phyloP scores from a whole-genome alignment of 2,113 vertebrate genomes.

The Pluvialis apricaria region DNA sequence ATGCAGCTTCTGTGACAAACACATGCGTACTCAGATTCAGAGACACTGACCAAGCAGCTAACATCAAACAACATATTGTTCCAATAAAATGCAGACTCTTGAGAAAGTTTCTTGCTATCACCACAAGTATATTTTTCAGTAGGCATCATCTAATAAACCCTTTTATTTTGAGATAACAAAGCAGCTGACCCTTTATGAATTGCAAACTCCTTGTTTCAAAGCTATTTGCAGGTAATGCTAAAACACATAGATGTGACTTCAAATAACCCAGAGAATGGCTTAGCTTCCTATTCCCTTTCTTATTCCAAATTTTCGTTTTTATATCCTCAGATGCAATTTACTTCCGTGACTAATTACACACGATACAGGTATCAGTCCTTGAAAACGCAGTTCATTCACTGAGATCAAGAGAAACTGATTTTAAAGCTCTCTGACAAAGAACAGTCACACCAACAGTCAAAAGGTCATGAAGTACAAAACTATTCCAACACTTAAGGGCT shows the following conservation, averaged over 20 bases:
- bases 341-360: not conserved
- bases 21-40: not conserved
- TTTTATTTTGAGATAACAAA: not conserved
- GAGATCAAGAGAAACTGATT: not conserved
- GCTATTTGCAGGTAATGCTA: not conserved
- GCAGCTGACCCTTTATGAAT: not conserved
- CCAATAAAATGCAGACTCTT: not conserved
- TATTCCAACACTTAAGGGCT: not conserved
- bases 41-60: not conserved
- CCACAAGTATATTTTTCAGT: not conserved
- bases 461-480: not conserved
- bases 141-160: not conserved
- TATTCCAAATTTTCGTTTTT: not conserved
- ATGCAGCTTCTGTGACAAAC: conserved; percentile 88
- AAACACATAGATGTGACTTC: not conserved
- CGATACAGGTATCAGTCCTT: not conserved
- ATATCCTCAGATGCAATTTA: not conserved
- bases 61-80: not conserved
- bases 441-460: not conserved
- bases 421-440: not conserved
- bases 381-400: not conserved
- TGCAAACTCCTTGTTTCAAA: not conserved
- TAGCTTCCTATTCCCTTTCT: not conserved
- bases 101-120: not conserved
- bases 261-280: not conserved